phyloP scores from a whole-genome alignment of 92 coral and sea anemone species.

The Montipora capitata region DNA sequence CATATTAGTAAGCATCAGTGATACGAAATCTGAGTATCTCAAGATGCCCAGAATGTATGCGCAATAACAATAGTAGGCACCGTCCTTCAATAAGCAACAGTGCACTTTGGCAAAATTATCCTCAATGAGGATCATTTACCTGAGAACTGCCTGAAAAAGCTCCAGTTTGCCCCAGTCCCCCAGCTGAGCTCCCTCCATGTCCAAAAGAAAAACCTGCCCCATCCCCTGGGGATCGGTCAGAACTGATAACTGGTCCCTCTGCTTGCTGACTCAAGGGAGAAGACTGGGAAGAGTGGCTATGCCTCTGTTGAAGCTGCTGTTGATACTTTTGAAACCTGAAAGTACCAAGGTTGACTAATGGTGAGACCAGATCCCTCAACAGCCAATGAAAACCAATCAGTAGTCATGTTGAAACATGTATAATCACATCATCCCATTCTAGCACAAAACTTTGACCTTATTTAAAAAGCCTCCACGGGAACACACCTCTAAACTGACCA shows the following conservation, averaged over 20 bases:
- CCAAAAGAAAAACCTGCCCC: constrained; percentile 24
- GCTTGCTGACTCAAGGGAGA: constrained; percentile 35
- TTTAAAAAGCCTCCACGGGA: too few relatives aligned
- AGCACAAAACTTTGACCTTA: too few relatives aligned
- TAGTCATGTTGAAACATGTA: too few relatives aligned
- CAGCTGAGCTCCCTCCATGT: constrained; percentile 14
- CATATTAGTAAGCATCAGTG: too few relatives aligned
- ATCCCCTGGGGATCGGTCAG: constrained; percentile 43
- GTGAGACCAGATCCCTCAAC: background rate
- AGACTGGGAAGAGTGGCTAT: constrained; percentile 92
- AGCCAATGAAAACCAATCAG: background rate
- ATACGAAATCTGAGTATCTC: too few relatives aligned
- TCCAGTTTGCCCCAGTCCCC: constrained; percentile 60
- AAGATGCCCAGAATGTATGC: too few relatives aligned
- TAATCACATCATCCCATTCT: too few relatives aligned
- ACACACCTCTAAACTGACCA: too few relatives aligned
- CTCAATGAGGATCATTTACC: background rate
- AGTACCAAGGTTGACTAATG: background rate
- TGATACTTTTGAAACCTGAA: constrained; percentile 95
- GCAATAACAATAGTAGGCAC: too few relatives aligned
- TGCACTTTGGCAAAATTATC: background rate
- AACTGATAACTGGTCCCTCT: constrained; percentile 31
- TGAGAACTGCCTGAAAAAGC: constrained; percentile 49
- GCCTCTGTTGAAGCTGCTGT: constrained; percentile 94
- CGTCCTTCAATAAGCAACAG: too few relatives aligned